Evolutionary conservation across 2,797 vertebrate species (phyloP), one percentile per base, ranked within the genome.

Genomic region (Todus mexicanus): DNA sequence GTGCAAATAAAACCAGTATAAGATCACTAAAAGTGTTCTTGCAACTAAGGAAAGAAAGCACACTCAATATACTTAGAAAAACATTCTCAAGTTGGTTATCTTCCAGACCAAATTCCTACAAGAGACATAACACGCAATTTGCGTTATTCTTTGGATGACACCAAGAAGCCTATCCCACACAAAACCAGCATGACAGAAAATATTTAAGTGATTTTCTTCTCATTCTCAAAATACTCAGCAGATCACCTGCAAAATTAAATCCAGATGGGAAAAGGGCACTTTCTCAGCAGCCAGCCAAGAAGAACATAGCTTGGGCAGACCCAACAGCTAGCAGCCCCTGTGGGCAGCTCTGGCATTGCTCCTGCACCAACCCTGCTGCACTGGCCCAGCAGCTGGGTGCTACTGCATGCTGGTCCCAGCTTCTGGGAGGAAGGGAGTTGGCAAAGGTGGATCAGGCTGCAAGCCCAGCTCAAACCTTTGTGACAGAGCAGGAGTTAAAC

Each of bases 261-360:
- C 42, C 54, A 63, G 42, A 48, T 1, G 2, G 38, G 60, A 53
- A 47, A 42, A 0, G 0, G 43, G 42, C 33, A 17, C 11, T 57
- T 57, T 57, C 53, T 78, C 74, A 71, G 48, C 48, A 53, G n/a
- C 21, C 61, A 53, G 17, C n/a, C 23, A 15, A 14, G 31, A 38
- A 89, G 31, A 33, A 19, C 16, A 12, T 15, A 61, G 27, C 15
- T 29, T 1, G 2, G 43, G 56, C 68, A 79, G 51, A 64, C 17
- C 27, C 12, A 11, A 10, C 25, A 61, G 45, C n/a, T n/a, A 18
- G 20, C 21, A 45, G 23, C 29, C n/a, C 53, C 53, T 6, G 4
- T 1, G 3, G 45, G 61, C 50, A 31, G 51, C 53, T 17, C 42
- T 33, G 33, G 47, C 10, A 43, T 8, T 43, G 31, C 26, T 70